Percentiles rank a stretch among this genome's conserved stretches.
Evolutionary conservation across 2,888 invertebrate species (phyloP).

Genomic region (Dynastes maya): DNA sequence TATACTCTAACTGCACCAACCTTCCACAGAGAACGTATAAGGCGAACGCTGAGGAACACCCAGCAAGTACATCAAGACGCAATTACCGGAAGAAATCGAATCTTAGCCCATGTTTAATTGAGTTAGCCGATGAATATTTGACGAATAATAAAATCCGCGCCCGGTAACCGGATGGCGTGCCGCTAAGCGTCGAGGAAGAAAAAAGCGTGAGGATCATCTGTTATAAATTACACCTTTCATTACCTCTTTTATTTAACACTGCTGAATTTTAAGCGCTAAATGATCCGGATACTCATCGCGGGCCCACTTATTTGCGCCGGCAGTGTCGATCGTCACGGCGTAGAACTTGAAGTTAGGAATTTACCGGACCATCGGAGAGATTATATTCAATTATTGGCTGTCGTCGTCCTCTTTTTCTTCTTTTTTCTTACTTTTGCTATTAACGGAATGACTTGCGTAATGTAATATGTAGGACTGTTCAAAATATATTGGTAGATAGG

Average conservation of each 20-base stretch:
- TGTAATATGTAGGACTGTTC: too few species aligned
- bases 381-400: slow-evolving; percentile 32
- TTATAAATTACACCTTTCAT: slow-evolving; percentile 70
- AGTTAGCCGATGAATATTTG: slow-evolving; percentile 65
- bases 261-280: slow-evolving; percentile 68
- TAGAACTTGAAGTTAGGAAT: slow-evolving; percentile 38
- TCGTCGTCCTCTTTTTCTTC: neutral
- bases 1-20: neutral
- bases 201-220: slow-evolving; percentile 65
- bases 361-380: slow-evolving; percentile 38
- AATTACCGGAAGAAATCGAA: slow-evolving; percentile 61
- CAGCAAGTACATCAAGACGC: slow-evolving; percentile 28
- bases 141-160: slow-evolving; percentile 61
- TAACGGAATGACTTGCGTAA: slow-evolving; percentile 30
- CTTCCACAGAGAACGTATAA: neutral
- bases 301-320: slow-evolving; percentile 35
- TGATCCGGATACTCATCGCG: slow-evolving; percentile 60
- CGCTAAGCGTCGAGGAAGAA: slow-evolving; percentile 39
- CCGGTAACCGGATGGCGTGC: slow-evolving; percentile 52
- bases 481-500: too few species aligned
- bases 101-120: slow-evolving; percentile 65
- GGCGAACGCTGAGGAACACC: neutral
- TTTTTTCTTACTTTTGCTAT: slow-evolving; percentile 14
- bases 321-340: slow-evolving; percentile 16
- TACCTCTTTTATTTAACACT: slow-evolving; percentile 68